phyloP scores from a whole-genome alignment of 1,140 invertebrate species.

The Kradibia gibbosae region DNA sequence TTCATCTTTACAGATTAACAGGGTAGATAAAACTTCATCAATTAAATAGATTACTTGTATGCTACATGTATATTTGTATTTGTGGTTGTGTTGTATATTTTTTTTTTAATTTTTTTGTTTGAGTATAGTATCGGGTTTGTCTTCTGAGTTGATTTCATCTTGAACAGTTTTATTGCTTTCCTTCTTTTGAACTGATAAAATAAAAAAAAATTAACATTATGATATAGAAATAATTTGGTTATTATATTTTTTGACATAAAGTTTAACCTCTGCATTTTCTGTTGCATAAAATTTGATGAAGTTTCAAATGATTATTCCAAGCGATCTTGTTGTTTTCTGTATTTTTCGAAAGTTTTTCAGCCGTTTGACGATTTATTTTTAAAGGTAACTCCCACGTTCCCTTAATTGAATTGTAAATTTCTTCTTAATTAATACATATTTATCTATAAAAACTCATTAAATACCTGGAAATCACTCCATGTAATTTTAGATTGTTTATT shows the following conservation, averaged over 20 bases:
- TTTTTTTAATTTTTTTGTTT: slow-evolving; percentile 6
- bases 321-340: slow-evolving; percentile 51
- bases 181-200: background rate
- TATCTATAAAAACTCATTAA: background rate
- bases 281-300: slow-evolving; percentile 38
- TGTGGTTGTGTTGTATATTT: slow-evolving; percentile 4
- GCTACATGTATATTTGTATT: background rate
- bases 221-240: background rate
- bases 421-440: slow-evolving; percentile 35
- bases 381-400: slow-evolving; percentile 60
- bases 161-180: background rate
- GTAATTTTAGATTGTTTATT: slow-evolving; percentile 48
- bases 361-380: slow-evolving; percentile 56
- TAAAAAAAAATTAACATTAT: background rate
- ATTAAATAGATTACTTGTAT: background rate
- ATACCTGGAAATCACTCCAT: slow-evolving; percentile 59
- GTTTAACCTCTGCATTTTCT: background rate
- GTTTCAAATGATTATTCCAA: slow-evolving; percentile 52
- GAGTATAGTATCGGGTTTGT: slow-evolving; percentile 29
- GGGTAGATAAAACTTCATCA: slow-evolving; percentile 62
- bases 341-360: slow-evolving; percentile 55
- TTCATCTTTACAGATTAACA: slow-evolving; percentile 80
- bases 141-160: slow-evolving; percentile 38
- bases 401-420: slow-evolving; percentile 36
- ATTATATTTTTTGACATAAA: background rate